These are phyloP conservation scores for Pangasius krempfi DNA, from an alignment of 2,797 vertebrate species.

Conservation along the genomic window DNA sequence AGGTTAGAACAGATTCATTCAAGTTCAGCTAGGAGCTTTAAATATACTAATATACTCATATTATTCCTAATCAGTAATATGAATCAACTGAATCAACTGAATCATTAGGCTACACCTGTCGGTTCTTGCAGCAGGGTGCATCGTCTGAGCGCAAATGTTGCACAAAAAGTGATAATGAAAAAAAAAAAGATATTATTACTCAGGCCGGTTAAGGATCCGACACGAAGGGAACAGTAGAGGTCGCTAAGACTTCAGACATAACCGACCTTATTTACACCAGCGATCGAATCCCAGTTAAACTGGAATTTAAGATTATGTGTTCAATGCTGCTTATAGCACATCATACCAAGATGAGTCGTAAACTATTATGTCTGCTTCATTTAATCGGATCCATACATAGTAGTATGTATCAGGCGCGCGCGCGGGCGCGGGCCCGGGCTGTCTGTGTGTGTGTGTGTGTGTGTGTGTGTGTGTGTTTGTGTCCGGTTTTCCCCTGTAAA, in stretches of 20 bases:
- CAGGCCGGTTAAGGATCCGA: neutral
- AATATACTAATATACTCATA: neutral
- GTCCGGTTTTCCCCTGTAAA: neutral
- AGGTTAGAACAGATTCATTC: neutral
- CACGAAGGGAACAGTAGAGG: slow-evolving; percentile 41
- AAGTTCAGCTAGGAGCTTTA: neutral
- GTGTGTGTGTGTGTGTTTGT: neutral
- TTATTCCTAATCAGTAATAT: neutral
- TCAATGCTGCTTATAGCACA: neutral
- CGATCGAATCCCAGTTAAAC: neutral
- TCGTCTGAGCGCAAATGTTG: neutral
- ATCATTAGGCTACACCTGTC: neutral
- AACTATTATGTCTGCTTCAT: neutral
- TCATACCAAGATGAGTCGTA: neutral
- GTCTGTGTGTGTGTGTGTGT: neutral
- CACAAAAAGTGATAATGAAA: neutral
- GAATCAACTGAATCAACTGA: neutral
- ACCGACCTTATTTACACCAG: slow-evolving; percentile 1
- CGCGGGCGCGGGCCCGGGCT: neutral
- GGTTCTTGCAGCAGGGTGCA: neutral
- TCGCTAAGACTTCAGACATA: slow-evolving; percentile 34
- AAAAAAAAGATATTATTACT: neutral
- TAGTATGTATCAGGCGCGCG: neutral
- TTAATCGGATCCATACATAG: neutral
- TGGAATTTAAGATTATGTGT: neutral